phyloP scores from a whole-genome alignment of 2,797 vertebrate species.

The Vireo griseus region DNA sequence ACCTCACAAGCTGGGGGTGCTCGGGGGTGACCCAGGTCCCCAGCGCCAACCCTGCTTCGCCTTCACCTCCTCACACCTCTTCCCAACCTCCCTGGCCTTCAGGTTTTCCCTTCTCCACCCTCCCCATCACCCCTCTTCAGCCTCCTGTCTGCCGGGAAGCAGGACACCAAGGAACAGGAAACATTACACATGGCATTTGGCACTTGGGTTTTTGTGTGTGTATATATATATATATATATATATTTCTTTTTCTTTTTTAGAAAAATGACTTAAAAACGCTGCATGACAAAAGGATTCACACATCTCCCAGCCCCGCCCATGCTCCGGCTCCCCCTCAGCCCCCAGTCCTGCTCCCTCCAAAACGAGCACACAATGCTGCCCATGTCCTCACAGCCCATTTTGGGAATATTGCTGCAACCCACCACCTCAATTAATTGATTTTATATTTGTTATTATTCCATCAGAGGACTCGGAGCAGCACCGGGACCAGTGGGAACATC shows the following conservation, averaged over 20 bases:
- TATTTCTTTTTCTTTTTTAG: not conserved
- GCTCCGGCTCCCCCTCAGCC: not conserved
- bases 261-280: constrained; percentile 5
- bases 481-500: fast-evolving
- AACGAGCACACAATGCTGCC: not conserved
- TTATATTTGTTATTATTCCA: not conserved
- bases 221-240: not conserved
- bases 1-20: constrained; percentile 2
- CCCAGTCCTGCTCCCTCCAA: not conserved
- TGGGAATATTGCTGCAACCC: not conserved
- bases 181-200: constrained; percentile 42
- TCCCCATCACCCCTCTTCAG: not conserved
- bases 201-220: constrained; percentile 52
- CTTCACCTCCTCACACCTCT: constrained; percentile 45
- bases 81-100: constrained; percentile 61
- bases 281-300: constrained; percentile 12
- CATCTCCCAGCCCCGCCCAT: not conserved
- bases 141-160: not conserved
- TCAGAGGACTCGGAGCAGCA: not conserved
- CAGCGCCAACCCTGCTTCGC: not conserved
- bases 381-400: not conserved
- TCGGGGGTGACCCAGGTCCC: not conserved
- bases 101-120: constrained; percentile 14
- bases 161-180: constrained; percentile 30
- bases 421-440: not conserved